Percentiles rank a stretch among this genome's conserved stretches.
Evolutionary conservation across 2,888 invertebrate genomes (phyloP).

Genomic region (Drosophila buzzatii): DNA sequence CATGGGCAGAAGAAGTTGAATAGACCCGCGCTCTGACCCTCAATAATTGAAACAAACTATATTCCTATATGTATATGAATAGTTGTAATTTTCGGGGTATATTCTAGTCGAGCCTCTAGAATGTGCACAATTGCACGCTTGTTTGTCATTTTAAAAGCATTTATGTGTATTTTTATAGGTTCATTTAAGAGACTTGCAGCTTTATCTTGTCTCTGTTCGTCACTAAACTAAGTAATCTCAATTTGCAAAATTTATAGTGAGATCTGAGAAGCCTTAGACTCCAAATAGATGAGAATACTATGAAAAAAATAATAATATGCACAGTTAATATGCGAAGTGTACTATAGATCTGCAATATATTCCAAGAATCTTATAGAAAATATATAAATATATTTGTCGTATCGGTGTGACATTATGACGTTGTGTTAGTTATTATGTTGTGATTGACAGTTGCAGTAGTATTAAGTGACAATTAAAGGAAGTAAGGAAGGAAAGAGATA

Average conservation of each 20-base stretch:
- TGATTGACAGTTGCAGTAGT: no score
- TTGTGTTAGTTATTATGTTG: no score
- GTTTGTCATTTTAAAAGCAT: background rate
- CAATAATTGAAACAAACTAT: no score
- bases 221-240: background rate
- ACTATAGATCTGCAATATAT: background rate
- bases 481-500: no score
- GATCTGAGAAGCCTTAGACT: background rate
- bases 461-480: no score
- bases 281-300: background rate
- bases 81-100: background rate
- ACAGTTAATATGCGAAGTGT: no score
- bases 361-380: background rate
- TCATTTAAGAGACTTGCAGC: background rate
- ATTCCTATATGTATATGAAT: no score
- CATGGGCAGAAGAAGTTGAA: background rate
- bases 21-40: background rate
- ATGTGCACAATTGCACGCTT: background rate
- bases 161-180: background rate
- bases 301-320: background rate
- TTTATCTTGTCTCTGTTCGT: background rate
- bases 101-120: background rate
- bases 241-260: background rate
- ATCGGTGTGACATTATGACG: no score
- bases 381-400: no score